Evolutionary conservation across 1,140 invertebrate genomes (phyloP).

Genomic region (Colletes latitarsis): DNA sequence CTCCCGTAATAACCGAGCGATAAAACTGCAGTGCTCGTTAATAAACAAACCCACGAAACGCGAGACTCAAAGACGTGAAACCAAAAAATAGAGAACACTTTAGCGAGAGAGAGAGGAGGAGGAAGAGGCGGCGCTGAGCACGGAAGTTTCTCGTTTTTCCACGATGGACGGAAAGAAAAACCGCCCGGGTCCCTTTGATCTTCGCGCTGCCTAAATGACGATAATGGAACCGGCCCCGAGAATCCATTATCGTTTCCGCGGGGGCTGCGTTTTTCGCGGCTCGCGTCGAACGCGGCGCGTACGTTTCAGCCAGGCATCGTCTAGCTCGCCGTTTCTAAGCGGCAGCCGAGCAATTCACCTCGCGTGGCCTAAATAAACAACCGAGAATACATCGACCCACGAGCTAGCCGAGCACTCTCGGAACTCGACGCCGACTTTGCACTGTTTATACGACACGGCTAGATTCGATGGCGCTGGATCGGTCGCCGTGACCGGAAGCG

Average conservation of each 20-base stretch:
- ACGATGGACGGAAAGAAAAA: conserved; percentile 13
- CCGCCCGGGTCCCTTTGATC: conserved; percentile 30
- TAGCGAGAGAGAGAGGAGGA: not conserved
- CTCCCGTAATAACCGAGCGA: not conserved
- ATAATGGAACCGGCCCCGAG: conserved; percentile 15
- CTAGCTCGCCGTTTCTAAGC: conserved; percentile 43
- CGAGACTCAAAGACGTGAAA: not conserved
- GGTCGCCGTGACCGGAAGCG: conserved; percentile 18
- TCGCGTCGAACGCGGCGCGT: not conserved
- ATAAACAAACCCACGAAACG: conserved; percentile 2
- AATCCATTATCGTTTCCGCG: conserved; percentile 26
- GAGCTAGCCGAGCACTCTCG: conserved; percentile 60
- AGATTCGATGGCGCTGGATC: conserved; percentile 2
- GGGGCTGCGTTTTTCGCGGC: conserved; percentile 22
- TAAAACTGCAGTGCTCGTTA: not conserved
- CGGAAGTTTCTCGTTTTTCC: conserved; percentile 21
- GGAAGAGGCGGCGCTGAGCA: too few species aligned
- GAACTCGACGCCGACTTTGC: conserved; percentile 54
- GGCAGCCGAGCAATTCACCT: conserved; percentile 76
- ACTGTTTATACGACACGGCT: conserved; percentile 47
- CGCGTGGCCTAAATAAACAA: conserved; percentile 82
- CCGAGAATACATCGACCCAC: conserved; percentile 81
- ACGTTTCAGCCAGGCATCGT: conserved; percentile 28
- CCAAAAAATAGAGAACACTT: conserved; percentile 1
- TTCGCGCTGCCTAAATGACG: conserved; percentile 20